These are phyloP conservation scores for Anisognathus igniventris DNA, from an alignment of 2,797 vertebrate genomes.

Conservation along the genomic window DNA sequence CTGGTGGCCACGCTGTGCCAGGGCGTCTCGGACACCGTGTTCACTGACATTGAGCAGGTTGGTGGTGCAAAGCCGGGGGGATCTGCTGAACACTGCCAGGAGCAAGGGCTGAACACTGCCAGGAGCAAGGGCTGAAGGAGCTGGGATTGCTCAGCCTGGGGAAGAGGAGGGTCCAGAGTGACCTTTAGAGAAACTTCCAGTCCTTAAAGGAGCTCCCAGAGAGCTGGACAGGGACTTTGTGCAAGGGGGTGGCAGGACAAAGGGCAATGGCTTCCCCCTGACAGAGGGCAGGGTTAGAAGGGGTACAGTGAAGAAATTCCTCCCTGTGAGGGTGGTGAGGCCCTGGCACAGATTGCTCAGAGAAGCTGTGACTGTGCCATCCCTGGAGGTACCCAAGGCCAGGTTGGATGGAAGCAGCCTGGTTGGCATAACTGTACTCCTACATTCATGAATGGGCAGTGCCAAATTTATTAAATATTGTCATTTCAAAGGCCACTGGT, in stretches of 20 bases:
- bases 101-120: not conserved
- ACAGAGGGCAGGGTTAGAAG: not conserved
- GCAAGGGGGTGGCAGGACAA: not conserved
- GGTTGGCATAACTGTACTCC: not conserved
- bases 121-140: not conserved
- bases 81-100: not conserved
- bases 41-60: constrained; percentile 87
- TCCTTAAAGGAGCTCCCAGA: not conserved
- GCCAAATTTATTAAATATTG: not conserved
- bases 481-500: not conserved
- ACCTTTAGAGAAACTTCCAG: not conserved
- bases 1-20: constrained; percentile 85
- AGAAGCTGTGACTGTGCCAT: not conserved
- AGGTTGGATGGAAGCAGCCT: not conserved
- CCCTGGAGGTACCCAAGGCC: not conserved
- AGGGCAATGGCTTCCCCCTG: not conserved
- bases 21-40: constrained; percentile 79
- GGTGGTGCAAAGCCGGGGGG: not conserved
- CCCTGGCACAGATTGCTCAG: not conserved
- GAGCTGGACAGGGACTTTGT: not conserved
- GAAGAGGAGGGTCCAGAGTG: not conserved
- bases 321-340: not conserved
- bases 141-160: not conserved
- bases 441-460: not conserved
- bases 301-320: not conserved